phyloP scores from a whole-genome alignment of 2,797 vertebrate genomes.

The Nannoperca australis region DNA sequence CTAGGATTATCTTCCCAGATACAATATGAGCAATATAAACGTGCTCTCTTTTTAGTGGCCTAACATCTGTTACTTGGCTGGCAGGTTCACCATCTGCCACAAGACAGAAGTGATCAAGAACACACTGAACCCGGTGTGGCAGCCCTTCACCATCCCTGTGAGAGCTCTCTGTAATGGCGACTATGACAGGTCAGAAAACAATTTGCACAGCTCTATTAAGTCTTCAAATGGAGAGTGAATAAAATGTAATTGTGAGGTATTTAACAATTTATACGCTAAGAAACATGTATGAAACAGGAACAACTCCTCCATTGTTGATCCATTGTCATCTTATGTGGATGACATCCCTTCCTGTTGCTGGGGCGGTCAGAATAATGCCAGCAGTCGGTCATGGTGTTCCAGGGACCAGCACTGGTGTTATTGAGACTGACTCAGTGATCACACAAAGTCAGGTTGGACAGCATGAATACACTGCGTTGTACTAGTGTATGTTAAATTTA shows the following conservation, averaged over 20 bases:
- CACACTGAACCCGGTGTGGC: constrained; percentile 96
- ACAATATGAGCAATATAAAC: constrained; percentile 27
- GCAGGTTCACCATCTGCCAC: constrained; percentile 98
- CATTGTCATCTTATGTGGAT: background rate
- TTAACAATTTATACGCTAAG: background rate
- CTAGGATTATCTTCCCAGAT: constrained; percentile 25
- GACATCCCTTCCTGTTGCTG: constrained; percentile 66
- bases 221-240: background rate
- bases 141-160: constrained; percentile 96
- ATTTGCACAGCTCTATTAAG: background rate
- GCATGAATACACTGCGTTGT: too few species aligned
- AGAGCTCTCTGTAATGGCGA: constrained; percentile 96
- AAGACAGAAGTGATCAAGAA: constrained; percentile 99
- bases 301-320: too few species aligned
- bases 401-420: constrained; percentile 84
- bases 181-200: constrained; percentile 91
- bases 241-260: background rate
- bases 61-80: constrained; percentile 40
- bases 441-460: constrained; percentile 35
- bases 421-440: constrained; percentile 78
- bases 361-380: constrained; percentile 84
- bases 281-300: background rate
- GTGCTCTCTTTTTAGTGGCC: constrained; percentile 18
- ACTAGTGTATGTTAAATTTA: too few species aligned
- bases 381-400: constrained; percentile 81